Evolutionary conservation across 2,888 invertebrate species (phyloP).

Genomic region (Elmis aenea): DNA sequence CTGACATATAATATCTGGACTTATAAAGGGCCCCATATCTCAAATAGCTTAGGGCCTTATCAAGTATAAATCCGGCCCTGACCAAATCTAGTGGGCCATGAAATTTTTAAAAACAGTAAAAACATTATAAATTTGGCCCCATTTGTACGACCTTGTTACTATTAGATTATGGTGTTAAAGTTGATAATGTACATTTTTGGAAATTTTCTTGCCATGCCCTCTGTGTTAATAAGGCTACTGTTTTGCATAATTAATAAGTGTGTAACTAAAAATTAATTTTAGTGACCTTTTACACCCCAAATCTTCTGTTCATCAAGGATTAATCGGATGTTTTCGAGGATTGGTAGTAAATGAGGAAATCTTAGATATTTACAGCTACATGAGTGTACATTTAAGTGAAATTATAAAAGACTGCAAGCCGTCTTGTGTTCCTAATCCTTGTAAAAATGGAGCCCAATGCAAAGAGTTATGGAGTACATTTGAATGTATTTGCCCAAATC

Average conservation of each 20-base stretch:
- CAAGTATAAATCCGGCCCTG: too few species aligned
- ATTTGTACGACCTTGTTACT: too few species aligned
- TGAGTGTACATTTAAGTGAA: slow-evolving; percentile 86
- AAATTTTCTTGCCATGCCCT: too few species aligned
- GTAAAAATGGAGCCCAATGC: slow-evolving; percentile 85
- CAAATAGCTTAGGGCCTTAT: too few species aligned
- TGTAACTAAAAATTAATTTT: slow-evolving; percentile 26
- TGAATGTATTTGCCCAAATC: slow-evolving; percentile 87
- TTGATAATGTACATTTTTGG: too few species aligned
- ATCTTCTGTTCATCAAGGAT: slow-evolving; percentile 78
- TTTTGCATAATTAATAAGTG: neutral
- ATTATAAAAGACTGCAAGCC: slow-evolving; percentile 92
- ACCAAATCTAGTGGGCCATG: too few species aligned
- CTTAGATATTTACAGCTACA: slow-evolving; percentile 85
- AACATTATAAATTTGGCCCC: too few species aligned
- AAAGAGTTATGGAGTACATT: slow-evolving; percentile 91
- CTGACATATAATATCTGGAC: too few species aligned
- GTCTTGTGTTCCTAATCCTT: slow-evolving; percentile 90
- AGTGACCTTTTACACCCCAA: slow-evolving; percentile 74
- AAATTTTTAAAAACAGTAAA: too few species aligned
- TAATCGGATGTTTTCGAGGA: slow-evolving; percentile 92
- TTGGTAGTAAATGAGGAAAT: slow-evolving; percentile 88
- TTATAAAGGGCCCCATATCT: too few species aligned
- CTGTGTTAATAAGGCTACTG: neutral
- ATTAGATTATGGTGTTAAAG: too few species aligned